These are phyloP conservation scores for Athalia circularis DNA, from an alignment of 2,888 invertebrate species.

Conservation along the genomic window DNA sequence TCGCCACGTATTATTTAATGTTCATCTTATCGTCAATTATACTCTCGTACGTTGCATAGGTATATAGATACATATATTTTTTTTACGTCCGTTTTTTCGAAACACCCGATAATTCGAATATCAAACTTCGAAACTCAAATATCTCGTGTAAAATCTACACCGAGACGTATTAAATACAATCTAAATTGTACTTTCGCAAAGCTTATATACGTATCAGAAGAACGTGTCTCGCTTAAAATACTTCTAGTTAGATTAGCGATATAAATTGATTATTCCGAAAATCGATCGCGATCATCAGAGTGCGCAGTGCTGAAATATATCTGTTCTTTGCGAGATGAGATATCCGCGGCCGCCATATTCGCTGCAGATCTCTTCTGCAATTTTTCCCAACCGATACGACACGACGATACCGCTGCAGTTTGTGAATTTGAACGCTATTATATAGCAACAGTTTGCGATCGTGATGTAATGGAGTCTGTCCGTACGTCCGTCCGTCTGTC, in stretches of 20 bases:
- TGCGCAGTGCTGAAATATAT: too few species aligned
- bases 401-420: background rate
- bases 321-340: too few species aligned
- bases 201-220: too few species aligned
- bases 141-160: background rate
- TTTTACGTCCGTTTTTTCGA: background rate
- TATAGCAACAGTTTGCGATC: conserved; percentile 7
- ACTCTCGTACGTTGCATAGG: background rate
- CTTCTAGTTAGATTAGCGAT: too few species aligned
- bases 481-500: background rate
- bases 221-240: too few species aligned
- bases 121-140: conserved; percentile 1
- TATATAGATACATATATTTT: background rate
- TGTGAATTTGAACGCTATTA: conserved; percentile 16
- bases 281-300: too few species aligned
- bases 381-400: too few species aligned
- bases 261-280: too few species aligned
- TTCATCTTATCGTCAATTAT: conserved; percentile 31
- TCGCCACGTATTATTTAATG: conserved; percentile 2
- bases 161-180: too few species aligned
- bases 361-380: too few species aligned
- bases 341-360: too few species aligned
- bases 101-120: conserved; percentile 18
- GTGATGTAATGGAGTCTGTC: conserved; percentile 39
- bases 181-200: too few species aligned